Conservation (phyloP, 2,113 vertebrate species). For the Poeciliopsis occidentalis region DNA sequence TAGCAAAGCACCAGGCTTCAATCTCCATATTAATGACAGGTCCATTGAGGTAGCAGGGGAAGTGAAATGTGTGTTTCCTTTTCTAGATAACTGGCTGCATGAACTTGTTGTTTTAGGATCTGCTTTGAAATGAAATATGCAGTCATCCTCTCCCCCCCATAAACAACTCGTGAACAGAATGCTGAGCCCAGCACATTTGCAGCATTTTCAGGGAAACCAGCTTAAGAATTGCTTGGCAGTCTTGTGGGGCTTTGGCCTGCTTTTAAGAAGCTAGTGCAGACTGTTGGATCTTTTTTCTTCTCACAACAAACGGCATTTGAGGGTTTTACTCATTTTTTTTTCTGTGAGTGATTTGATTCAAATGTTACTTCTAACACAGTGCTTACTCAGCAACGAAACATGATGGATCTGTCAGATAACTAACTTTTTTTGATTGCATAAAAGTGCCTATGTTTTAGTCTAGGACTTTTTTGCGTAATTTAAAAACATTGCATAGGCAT, state of each 20-base stretch:
- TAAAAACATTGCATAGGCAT: not conserved
- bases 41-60: not conserved
- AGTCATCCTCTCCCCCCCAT: not conserved
- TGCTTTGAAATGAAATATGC: constrained; percentile 7
- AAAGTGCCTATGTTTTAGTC: not conserved
- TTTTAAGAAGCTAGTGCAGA: not conserved
- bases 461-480: not conserved
- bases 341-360: not conserved
- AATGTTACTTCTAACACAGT: not conserved
- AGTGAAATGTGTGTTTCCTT: constrained; percentile 20
- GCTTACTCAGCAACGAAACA: not conserved
- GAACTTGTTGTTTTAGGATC: not conserved
- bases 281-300: not conserved
- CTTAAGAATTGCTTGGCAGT: constrained; percentile 3
- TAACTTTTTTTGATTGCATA: not conserved
- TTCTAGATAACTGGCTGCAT: constrained; percentile 6
- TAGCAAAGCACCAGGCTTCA: constrained; percentile 13
- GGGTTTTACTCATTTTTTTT: not conserved
- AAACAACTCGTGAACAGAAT: constrained; percentile 24
- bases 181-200: constrained; percentile 34
- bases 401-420: not conserved
- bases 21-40: constrained; percentile 1
- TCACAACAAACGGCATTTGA: not conserved
- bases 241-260: not conserved
- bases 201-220: constrained; percentile 11